Base-by-base conservation (phyloP, 2,888 invertebrate species). In the Allolobophora icterica region DNA sequence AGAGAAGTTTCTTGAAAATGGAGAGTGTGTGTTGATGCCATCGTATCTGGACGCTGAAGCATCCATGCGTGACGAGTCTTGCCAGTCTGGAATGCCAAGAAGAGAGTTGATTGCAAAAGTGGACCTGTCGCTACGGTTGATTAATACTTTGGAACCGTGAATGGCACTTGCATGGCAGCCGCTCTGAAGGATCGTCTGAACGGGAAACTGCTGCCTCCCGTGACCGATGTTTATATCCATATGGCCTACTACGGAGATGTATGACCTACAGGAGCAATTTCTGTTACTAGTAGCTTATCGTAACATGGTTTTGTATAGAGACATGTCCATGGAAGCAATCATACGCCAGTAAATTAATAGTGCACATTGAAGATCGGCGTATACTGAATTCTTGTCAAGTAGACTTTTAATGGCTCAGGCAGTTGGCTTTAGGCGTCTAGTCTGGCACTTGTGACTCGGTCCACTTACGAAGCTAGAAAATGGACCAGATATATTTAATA, bases 91-190 rank as follows among this genome's bases (percentile, higher is more conserved):
- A 71, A 71, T n/a, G 71, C 71, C n/a, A n/a, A 71, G 71, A 71
- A 71, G 71, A 71, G 71, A 30, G n/a, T 71, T n/a, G 71, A 71
- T 71, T 71, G 71, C 71, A 71, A 71, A n/a, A 71, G 71, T n/a
- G 4, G 71, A 71, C n/a, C n/a, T 71, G 19, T 71, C 71, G 71
- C 71, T 6, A 71, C 71, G 71, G 71, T 71, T 71, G 30, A 71
- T 71, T n/a, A 8, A 1, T 71, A n/a, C 71, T n/a, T 71, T 71
- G 71, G 30, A 71, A n/a, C 71, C 30, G n/a, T n/a, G 30, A 52
- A 52, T 52, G 71, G 52, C 24, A 71, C 8, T n/a, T 71, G n/a
- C n/a, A n/a, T n/a, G 30, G n/a, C 8, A 71, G 71, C n/a, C 71
- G 71, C n/a, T n/a, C 71, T n/a, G 71, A 6, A 71, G n/a, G 30